A percentile compares a stretch with the other conserved stretches of the same genome.
Conservation (phyloP, 1,140 invertebrate species). For the Cydia strobilella region DNA sequence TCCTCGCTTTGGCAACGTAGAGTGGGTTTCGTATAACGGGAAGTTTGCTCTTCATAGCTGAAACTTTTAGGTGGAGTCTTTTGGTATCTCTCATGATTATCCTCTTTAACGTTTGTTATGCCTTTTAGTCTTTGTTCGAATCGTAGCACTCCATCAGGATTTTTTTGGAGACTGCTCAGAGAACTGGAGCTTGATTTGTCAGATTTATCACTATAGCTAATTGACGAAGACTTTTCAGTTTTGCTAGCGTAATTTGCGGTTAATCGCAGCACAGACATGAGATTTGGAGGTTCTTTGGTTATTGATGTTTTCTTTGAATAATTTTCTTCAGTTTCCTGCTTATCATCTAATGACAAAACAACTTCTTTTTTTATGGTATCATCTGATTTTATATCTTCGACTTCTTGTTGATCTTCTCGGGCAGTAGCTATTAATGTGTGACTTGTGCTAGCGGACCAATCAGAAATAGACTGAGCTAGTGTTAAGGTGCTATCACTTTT, state of each 20-base stretch:
- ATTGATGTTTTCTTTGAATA: constrained; percentile 41
- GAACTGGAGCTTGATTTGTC: constrained; percentile 80
- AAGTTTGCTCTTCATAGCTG: constrained; percentile 75
- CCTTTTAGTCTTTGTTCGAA: constrained; percentile 72
- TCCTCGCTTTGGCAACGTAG: constrained; percentile 82
- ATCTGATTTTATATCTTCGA: constrained; percentile 59
- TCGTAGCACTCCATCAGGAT: constrained; percentile 65
- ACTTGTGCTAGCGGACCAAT: constrained; percentile 83
- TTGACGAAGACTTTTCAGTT: constrained; percentile 71
- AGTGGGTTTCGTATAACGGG: constrained; percentile 62
- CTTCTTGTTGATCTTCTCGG: constrained; percentile 66
- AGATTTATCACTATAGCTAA: constrained; percentile 77
- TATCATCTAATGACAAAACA: constrained; percentile 33
- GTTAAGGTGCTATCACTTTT: constrained; percentile 83
- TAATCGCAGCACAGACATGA: constrained; percentile 65
- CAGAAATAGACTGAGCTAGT: constrained; percentile 82
- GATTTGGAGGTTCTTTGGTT: constrained; percentile 32
- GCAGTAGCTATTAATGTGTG: constrained; percentile 81
- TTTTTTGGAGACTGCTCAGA: constrained; percentile 75
- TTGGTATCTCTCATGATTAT: constrained; percentile 68
- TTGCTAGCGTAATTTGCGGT: constrained; percentile 60
- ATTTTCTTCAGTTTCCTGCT: constrained; percentile 38
- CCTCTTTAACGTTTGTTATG: constrained; percentile 53
- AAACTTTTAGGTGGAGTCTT: constrained; percentile 80
- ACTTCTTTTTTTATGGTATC: constrained; percentile 53